Conservation (phyloP, 2,888 invertebrate species). For the Apotomis turbidana region DNA sequence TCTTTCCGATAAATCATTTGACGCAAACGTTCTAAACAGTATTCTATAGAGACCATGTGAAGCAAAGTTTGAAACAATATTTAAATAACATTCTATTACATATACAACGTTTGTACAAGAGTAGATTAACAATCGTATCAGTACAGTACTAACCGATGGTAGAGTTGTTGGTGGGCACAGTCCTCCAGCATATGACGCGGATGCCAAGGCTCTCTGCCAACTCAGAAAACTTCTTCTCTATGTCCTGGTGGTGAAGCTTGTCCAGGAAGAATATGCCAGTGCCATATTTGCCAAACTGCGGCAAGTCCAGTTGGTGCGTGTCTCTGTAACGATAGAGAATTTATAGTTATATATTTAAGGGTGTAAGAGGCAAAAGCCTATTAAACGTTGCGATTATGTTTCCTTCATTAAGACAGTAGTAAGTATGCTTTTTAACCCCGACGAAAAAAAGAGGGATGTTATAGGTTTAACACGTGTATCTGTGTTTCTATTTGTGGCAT, state of each 20-base stretch:
- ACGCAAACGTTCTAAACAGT: neutral
- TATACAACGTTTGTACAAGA: neutral
- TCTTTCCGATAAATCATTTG: neutral
- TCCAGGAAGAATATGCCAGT: constrained; percentile 98
- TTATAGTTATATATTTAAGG: neutral
- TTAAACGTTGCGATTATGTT: too few relatives aligned
- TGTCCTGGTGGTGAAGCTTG: constrained; percentile 90
- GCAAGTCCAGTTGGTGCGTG: constrained; percentile 91
- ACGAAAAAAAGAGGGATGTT: too few relatives aligned
- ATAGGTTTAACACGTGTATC: too few relatives aligned
- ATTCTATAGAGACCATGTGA: too few relatives aligned
- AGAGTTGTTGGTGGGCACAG: constrained; percentile 93
- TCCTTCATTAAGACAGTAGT: too few relatives aligned
- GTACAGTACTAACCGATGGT: constrained; percentile 87
- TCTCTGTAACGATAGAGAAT: constrained; percentile 83
- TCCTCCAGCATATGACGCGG: constrained; percentile 96
- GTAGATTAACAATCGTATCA: constrained; percentile 10
- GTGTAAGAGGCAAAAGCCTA: too few relatives aligned
- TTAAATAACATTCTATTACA: neutral
- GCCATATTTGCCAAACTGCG: constrained; percentile 95
- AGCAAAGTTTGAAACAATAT: neutral
- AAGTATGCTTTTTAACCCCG: too few relatives aligned
- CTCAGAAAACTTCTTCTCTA: constrained; percentile 91
- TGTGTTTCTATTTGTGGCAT: too few relatives aligned
- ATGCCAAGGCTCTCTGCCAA: constrained; percentile 92